These are phyloP conservation scores for Rhinolophus sinicus DNA, from an alignment of 2,113 vertebrate species.

Conservation along the genomic window DNA sequence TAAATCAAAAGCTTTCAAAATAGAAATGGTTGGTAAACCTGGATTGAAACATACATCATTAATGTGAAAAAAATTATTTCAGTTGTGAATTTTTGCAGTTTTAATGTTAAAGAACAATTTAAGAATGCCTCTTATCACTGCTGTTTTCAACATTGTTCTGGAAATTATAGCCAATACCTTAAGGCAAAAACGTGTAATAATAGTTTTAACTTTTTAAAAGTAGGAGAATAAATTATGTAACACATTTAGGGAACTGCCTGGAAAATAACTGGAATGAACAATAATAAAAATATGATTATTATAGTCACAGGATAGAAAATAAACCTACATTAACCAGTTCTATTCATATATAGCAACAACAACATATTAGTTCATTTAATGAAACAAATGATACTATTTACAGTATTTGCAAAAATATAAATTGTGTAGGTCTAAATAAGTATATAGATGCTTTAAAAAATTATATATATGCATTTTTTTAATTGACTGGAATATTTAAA, in stretches of 20 bases:
- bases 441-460: not conserved
- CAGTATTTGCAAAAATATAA: not conserved
- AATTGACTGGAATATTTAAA: not conserved
- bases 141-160: not conserved
- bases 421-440: not conserved
- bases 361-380: not conserved
- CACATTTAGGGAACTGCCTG: not conserved
- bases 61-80: not conserved
- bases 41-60: not conserved
- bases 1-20: not conserved
- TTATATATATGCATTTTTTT: not conserved
- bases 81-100: not conserved
- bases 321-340: not conserved
- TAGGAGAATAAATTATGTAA: not conserved
- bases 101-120: slow-evolving; percentile 2
- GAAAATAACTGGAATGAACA: not conserved
- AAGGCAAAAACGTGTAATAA: not conserved
- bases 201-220: slow-evolving; percentile 34
- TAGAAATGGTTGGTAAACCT: slow-evolving; percentile 18
- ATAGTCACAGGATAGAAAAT: not conserved
- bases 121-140: not conserved
- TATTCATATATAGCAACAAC: not conserved
- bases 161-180: slow-evolving; percentile 9
- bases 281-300: slow-evolving; percentile 36
- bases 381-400: not conserved